A percentile compares a stretch with the other conserved stretches of the same genome.
phyloP scores from a whole-genome alignment of 64 coral and sea anemone species.

The Exaiptasia diaphana region DNA sequence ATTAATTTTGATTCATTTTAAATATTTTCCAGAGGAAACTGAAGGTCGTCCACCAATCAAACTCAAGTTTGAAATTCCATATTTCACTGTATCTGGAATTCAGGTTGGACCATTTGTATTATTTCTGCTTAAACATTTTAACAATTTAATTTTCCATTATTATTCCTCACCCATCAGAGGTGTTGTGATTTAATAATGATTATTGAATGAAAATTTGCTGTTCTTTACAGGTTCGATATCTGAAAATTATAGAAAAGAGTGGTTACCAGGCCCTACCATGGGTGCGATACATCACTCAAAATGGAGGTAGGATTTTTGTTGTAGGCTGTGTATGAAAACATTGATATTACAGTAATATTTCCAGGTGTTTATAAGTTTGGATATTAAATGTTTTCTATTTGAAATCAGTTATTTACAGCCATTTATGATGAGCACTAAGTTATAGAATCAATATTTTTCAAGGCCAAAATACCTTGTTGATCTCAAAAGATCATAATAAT shows the following conservation, averaged over 20 bases:
- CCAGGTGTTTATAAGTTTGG: neutral
- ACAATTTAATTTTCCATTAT: no score
- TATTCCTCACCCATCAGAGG: no score
- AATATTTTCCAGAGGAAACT: conserved; percentile 60
- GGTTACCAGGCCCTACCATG: conserved; percentile 80
- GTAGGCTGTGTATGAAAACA: no score
- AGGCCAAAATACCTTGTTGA: no score
- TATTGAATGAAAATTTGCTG: no score
- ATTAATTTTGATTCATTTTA: no score
- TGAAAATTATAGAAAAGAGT: conserved; percentile 90
- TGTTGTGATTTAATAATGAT: no score
- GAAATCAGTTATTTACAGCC: neutral
- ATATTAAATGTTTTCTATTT: neutral
- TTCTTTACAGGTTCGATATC: conserved; percentile 56
- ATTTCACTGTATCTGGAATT: conserved; percentile 98
- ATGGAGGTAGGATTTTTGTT: conserved; percentile 69
- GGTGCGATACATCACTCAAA: conserved; percentile 81
- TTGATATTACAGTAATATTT: neutral
- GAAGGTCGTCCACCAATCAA: conserved; percentile 92
- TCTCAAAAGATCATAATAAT: no score
- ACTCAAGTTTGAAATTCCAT: conserved; percentile 99
- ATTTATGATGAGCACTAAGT: no score
- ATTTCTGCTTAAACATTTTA: no score
- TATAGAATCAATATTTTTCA: no score
- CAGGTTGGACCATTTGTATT: conserved; percentile 64